Evolutionary conservation across 2,113 vertebrate genomes (phyloP).

Genomic region (Mirounga angustirostris): DNA sequence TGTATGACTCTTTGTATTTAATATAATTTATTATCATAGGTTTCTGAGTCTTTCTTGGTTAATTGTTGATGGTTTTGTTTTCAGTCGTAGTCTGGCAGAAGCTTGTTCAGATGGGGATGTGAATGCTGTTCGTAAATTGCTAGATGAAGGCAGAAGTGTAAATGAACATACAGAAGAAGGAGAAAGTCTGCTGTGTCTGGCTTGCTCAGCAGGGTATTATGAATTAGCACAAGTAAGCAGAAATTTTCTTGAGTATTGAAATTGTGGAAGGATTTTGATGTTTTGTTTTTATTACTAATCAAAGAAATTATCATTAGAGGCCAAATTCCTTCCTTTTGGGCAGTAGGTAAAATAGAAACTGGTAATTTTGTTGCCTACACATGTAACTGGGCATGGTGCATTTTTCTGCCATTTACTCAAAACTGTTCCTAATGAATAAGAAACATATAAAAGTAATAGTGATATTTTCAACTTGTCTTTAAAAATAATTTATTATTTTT

Average conservation of each 20-base stretch:
- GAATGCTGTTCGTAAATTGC: constrained; percentile 97
- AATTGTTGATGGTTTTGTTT: constrained; percentile 84
- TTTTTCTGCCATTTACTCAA: constrained; percentile 58
- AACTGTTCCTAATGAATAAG: constrained; percentile 29
- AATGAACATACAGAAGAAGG: constrained; percentile 99
- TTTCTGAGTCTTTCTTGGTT: constrained; percentile 52
- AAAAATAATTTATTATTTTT: not conserved
- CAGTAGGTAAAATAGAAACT: constrained; percentile 26
- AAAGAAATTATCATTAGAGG: constrained; percentile 38
- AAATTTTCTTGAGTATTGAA: constrained; percentile 60
- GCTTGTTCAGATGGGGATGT: constrained; percentile 99
- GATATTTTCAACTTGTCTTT: constrained; percentile 55
- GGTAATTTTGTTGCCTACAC: constrained; percentile 28
- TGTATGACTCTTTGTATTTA: constrained; percentile 37
- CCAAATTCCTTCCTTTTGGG: not conserved
- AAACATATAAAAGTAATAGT: constrained; percentile 28
- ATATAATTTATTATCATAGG: constrained; percentile 40
- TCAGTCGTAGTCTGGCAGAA: constrained; percentile 99
- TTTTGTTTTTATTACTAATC: constrained; percentile 61
- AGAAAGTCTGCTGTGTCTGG: constrained; percentile 97
- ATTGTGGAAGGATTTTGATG: constrained; percentile 33
- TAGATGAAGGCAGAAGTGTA: constrained; percentile 98
- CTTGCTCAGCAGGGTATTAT: constrained; percentile 98
- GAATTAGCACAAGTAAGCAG: constrained; percentile 97
- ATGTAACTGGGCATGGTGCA: not conserved